Base-by-base conservation (phyloP, 2,888 invertebrate species). In the Eutolmus rufibarbis region DNA sequence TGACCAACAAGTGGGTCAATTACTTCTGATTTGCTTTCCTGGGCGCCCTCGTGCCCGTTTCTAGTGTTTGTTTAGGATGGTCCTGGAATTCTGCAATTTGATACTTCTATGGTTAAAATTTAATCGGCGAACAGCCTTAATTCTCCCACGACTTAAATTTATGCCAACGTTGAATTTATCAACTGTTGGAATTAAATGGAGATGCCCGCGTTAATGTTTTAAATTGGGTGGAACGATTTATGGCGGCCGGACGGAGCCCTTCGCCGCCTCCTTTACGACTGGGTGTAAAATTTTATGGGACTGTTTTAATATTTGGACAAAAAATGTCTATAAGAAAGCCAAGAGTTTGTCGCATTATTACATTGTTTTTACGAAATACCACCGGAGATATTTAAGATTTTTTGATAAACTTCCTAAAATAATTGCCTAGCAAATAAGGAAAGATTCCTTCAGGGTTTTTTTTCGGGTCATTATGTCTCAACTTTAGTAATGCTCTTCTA, bases 1-100 rank as follows among this genome's bases (percentile, higher is more conserved):
- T 81, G 81, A 56, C 81, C 81, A 81, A 81, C 81, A 81, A 81
- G 81, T 81, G 81, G 81, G 66, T 66, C 23, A 66, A 66, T 66
- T 66, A 66, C 28, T 66, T 66, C 66, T 66, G 66, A 66, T 66
- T 66, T 28, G 19, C 66, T 23, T 66, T 14, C 66, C 66, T 66
- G 23, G 66, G 28, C 4, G 9, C 23, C 66, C 66, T 66, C n/a
- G 9, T 23, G 9, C 23, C 4, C 12, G 2, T 1, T 12, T 14
- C 66, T 23, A 28, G 66, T 66, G 66, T 66, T 66, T 66, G 66
- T 66, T 66, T 66, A 66, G 66, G 66, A 66, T 19, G 7, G 28
- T 2, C 66, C 66, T 66, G 23, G 28, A 28, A 12, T 4, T 7
- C 46, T 43, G 78, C 40, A 78, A 78, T 78, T 43, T 78, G 78